Evolutionary conservation across 2,888 invertebrate species (phyloP).

Genomic region (Julus scanicus): DNA sequence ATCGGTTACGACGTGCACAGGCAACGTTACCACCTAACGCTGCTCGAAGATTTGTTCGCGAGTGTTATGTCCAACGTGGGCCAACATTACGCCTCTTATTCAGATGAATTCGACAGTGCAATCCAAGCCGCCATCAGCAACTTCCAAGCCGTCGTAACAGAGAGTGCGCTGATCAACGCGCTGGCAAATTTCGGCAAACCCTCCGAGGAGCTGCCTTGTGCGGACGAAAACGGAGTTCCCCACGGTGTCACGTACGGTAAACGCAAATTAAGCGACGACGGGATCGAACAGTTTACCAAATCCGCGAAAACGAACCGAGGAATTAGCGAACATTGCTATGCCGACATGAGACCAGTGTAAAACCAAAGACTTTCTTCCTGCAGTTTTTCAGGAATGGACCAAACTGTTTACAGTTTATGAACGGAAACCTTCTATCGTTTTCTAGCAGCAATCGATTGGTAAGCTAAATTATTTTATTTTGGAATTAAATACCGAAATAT

Average conservation of each 20-base stretch:
- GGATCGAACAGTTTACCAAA: background rate
- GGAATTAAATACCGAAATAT: background rate
- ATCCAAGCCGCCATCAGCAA: background rate
- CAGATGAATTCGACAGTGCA: background rate
- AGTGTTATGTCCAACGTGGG: background rate
- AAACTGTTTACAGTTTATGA: background rate
- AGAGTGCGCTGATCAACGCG: slow-evolving; percentile 28
- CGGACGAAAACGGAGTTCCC: background rate
- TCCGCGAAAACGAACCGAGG: background rate
- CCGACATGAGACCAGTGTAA: background rate
- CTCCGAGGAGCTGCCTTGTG: background rate
- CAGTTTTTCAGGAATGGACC: background rate
- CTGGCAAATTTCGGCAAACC: slow-evolving; percentile 1
- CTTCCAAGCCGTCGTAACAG: background rate
- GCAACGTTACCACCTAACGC: background rate
- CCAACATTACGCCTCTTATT: background rate
- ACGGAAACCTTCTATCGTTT: background rate
- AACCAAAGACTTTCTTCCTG: background rate
- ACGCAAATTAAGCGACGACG: background rate
- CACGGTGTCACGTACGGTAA: background rate
- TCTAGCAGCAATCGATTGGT: background rate
- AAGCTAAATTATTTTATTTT: slow-evolving; percentile 9
- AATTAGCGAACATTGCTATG: background rate
- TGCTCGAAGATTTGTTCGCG: background rate
- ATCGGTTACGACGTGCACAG: background rate